Conservation (phyloP, 2,888 invertebrate genomes). For the Phoenoteleia sp. region DNA sequence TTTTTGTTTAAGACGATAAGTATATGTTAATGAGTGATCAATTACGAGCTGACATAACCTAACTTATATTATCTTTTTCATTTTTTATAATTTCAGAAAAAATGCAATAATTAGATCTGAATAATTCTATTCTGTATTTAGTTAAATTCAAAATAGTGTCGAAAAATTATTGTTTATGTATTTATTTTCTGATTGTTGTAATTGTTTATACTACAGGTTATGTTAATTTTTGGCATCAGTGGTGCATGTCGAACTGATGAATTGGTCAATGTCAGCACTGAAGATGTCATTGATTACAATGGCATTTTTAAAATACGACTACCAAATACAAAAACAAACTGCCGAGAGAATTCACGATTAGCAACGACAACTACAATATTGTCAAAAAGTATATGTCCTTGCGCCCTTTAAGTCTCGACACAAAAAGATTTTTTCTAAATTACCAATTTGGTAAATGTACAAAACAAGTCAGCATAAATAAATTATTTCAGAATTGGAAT, state of each 20-base stretch:
- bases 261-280: neutral
- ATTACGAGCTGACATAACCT: no score
- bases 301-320: neutral
- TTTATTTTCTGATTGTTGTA: neutral
- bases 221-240: constrained; percentile 1
- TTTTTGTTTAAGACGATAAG: no score
- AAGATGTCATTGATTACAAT: neutral
- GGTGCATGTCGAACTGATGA: constrained; percentile 12
- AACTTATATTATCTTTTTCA: no score
- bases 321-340: constrained; percentile 1
- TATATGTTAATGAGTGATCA: no score
- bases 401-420: neutral
- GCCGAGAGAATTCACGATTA: constrained; percentile 5
- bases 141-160: no score
- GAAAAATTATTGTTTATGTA: no score
- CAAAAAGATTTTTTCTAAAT: neutral
- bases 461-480: no score
- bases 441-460: neutral
- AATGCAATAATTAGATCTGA: no score
- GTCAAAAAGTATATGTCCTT: constrained; percentile 2
- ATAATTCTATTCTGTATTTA: no score
- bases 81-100: no score
- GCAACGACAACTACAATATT: neutral
- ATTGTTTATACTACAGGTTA: constrained; percentile 3
- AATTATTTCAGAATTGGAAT: no score